These are phyloP conservation scores for Drosophila kanekoi DNA, from an alignment of 2,888 invertebrate genomes.

Conservation along the genomic window DNA sequence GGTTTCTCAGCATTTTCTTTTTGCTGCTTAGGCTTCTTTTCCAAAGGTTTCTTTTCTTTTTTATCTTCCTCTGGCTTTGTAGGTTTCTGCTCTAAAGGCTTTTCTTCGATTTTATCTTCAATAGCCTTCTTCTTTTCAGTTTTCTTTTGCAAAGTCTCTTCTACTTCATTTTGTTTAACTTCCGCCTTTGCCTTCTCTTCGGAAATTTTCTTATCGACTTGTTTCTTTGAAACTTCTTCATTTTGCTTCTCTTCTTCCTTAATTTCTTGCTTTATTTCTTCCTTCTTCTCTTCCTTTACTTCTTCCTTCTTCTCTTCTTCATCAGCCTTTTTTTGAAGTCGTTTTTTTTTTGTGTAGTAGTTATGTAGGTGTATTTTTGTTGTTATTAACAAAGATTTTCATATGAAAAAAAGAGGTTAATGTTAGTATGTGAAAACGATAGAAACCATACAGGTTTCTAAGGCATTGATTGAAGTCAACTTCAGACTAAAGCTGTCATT, in stretches of 20 bases:
- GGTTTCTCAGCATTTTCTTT: background rate
- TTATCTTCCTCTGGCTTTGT: background rate
- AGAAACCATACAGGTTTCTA: background rate
- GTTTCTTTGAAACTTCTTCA: slow-evolving; percentile 1
- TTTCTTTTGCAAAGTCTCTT: slow-evolving; percentile 4
- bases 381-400: slow-evolving; percentile 32
- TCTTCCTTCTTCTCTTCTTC: slow-evolving; percentile 48
- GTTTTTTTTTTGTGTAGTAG: slow-evolving; percentile 7
- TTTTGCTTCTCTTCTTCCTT: slow-evolving; percentile 17
- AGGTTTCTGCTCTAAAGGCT: background rate
- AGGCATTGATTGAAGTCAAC: background rate
- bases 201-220: background rate
- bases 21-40: background rate
- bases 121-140: slow-evolving; percentile 11
- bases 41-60: slow-evolving; percentile 1
- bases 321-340: slow-evolving; percentile 41
- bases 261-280: slow-evolving; percentile 69
- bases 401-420: slow-evolving; percentile 22
- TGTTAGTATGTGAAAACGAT: slow-evolving; percentile 25
- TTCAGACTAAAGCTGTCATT: background rate
- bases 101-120: slow-evolving; percentile 5
- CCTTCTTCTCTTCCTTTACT: slow-evolving; percentile 2
- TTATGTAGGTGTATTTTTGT: slow-evolving; percentile 30
- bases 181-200: slow-evolving; percentile 21
- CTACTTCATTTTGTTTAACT: slow-evolving; percentile 27